Conservation (phyloP, 2,113 vertebrate genomes). For the human (Homo sapiens) region GRCh38 chr21:31563001-31563500, state of each 20-base stretch:
- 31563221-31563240: background rate
- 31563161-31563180: background rate
- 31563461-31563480: background rate
- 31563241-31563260: background rate
- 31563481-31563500: background rate
- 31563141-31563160: background rate
- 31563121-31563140: too few species aligned
- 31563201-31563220: background rate
- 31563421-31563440: background rate
- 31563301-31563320: slow-evolving; percentile 28
- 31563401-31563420: background rate
- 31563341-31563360: slow-evolving; percentile 60
- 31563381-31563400: background rate
- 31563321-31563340: slow-evolving; percentile 57
- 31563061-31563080: too few species aligned
- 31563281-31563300: slow-evolving; percentile 64
- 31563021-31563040: too few species aligned
- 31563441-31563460: background rate
- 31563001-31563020: too few species aligned
- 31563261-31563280: slow-evolving; percentile 35
- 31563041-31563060: too few species aligned
- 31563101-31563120: too few species aligned
- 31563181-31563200: background rate
- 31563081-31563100: too few species aligned
- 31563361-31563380: background rate